Evolutionary conservation across 2,888 invertebrate genomes (phyloP).

Genomic region (Synergus itoensis): DNA sequence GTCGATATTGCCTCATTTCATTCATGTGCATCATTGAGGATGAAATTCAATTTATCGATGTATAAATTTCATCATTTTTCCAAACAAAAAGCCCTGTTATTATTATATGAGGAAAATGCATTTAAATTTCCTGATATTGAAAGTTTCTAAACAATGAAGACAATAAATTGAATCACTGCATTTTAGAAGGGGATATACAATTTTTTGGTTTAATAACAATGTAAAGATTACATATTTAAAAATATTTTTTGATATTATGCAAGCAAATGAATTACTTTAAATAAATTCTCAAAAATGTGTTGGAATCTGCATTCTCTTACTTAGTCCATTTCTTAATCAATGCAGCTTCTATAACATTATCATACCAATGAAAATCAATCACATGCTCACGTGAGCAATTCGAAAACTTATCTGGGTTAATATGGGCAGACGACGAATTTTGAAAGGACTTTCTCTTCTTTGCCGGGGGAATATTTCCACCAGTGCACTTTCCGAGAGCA

Average conservation of each 20-base stretch:
- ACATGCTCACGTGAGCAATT: slow-evolving; percentile 15
- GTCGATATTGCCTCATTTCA: not conserved
- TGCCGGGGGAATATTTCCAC: slow-evolving; percentile 5
- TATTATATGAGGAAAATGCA: not conserved
- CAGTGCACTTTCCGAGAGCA: not conserved
- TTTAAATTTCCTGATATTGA: no score
- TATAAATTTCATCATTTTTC: not conserved
- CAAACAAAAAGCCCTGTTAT: not conserved
- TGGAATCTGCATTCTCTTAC: slow-evolving; percentile 6
- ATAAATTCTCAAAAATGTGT: not conserved
- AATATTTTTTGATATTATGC: no score
- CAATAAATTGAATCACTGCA: no score
- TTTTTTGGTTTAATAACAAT: no score
- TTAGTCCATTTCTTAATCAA: not conserved
- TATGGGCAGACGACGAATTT: not conserved
- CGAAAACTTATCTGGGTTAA: slow-evolving; percentile 36
- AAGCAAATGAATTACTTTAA: no score
- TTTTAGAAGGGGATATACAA: no score
- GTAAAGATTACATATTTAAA: no score
- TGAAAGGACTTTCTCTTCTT: slow-evolving; percentile 11
- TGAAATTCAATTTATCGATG: not conserved
- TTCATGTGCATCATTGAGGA: not conserved
- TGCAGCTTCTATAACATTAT: not conserved
- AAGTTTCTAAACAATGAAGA: no score
- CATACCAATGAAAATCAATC: slow-evolving; percentile 7